Evolutionary conservation across 2,888 invertebrate genomes (phyloP).

Genomic region (Diplazon laetatorius): DNA sequence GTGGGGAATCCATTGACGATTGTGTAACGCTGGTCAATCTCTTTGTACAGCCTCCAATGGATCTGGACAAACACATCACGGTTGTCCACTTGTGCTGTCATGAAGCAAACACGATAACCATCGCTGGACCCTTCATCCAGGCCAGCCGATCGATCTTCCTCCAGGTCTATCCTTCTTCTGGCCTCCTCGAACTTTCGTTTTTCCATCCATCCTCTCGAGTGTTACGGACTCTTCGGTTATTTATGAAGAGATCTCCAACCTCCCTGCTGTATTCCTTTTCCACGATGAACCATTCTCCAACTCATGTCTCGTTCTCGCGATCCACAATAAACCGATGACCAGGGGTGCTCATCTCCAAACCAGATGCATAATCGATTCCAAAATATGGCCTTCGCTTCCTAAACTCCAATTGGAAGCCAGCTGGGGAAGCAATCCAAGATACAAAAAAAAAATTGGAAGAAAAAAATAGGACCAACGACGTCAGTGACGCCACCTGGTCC

Average conservation of each 20-base stretch:
- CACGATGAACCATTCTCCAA: neutral
- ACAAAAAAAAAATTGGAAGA: too few relatives aligned
- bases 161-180: constrained; percentile 7
- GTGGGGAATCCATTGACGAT: too few relatives aligned
- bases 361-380: neutral
- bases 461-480: neutral
- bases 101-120: constrained; percentile 21
- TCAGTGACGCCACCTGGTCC: neutral
- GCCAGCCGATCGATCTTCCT: constrained; percentile 35
- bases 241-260: constrained; percentile 31
- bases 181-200: neutral
- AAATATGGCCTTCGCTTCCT: neutral
- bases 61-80: neutral
- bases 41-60: neutral
- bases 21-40: neutral
- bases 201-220: constrained; percentile 22
- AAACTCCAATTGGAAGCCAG: too few relatives aligned
- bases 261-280: constrained; percentile 1
- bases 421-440: too few relatives aligned
- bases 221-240: constrained; percentile 24
- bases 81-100: constrained; percentile 1
- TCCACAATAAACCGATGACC: too few relatives aligned
- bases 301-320: neutral
- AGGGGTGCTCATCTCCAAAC: too few relatives aligned
- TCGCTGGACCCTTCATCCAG: constrained; percentile 9